phyloP scores from a whole-genome alignment of 1,140 invertebrate genomes.

The Diachasma alloeum region DNA sequence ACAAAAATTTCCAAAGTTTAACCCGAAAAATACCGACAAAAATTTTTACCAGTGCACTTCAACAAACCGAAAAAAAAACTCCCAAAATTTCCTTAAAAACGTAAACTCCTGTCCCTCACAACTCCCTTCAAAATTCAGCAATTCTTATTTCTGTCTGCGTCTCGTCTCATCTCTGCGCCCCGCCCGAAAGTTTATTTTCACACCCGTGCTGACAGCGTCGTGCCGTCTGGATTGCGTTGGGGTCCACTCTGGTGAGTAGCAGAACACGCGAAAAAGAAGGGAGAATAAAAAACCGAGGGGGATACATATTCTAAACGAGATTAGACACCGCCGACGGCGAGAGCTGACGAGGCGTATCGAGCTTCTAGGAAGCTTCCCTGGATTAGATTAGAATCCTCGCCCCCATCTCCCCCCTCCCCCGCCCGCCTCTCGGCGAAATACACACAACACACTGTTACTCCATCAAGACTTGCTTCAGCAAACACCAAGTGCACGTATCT shows the following conservation, averaged over 20 bases:
- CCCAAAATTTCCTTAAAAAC: no score
- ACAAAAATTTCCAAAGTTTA: no score
- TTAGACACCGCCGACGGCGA: background rate
- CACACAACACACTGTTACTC: background rate
- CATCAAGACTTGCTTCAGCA: background rate
- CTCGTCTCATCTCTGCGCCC: background rate
- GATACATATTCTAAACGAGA: slow-evolving; percentile 6
- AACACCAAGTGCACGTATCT: background rate
- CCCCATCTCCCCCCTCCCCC: background rate
- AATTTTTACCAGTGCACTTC: no score
- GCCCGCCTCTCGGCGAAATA: background rate
- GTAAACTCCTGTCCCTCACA: no score
- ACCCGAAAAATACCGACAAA: no score
- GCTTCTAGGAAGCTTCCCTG: slow-evolving; percentile 14
- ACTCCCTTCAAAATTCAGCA: no score
- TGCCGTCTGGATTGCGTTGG: background rate
- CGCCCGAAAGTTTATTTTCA: background rate
- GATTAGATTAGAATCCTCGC: slow-evolving; percentile 11
- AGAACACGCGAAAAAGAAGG: background rate
- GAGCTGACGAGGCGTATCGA: slow-evolving; percentile 15
- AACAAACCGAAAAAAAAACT: no score
- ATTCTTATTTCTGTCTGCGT: background rate
- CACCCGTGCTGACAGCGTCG: background rate
- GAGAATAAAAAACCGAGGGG: background rate
- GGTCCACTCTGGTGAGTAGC: background rate